phyloP scores from a whole-genome alignment of 37 sponge, comb jelly and placozoan genomes.

The Spongia lamella region DNA sequence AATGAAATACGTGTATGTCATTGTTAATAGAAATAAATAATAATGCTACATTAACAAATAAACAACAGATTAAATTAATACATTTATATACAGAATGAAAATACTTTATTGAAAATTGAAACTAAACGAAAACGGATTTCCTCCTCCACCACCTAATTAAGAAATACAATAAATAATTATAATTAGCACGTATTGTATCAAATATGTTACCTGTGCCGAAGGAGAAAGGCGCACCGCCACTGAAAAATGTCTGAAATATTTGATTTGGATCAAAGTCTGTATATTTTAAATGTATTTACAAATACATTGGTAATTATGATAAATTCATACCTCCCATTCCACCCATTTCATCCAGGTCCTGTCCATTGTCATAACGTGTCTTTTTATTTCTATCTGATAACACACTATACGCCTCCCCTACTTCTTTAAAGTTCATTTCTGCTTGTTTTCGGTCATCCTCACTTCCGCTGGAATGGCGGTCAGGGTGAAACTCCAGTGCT shows the following conservation, averaged over 20 bases:
- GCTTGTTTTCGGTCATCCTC: constrained; percentile 66
- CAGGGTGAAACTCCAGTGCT: constrained; percentile 94
- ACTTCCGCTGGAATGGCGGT: constrained; percentile 71
- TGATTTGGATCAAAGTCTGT: constrained; percentile 66
- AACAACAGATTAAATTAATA: no score
- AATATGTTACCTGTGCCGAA: constrained; percentile 20
- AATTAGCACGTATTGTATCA: no score
- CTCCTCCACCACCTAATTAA: constrained; percentile 19
- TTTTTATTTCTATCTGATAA: constrained; percentile 86
- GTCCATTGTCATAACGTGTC: constrained; percentile 88
- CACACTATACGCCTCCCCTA: constrained; percentile 91
- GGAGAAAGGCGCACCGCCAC: constrained; percentile 20
- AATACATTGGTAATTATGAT: not conserved
- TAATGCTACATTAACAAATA: no score
- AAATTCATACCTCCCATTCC: constrained; percentile 58
- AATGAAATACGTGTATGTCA: no score
- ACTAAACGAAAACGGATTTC: no score
- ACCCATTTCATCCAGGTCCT: constrained; percentile 88
- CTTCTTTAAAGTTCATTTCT: constrained; percentile 93
- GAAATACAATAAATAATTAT: constrained; percentile 1
- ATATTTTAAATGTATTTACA: not conserved
- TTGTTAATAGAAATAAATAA: no score
- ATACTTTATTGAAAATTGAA: no score
- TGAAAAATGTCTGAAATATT: constrained; percentile 72
- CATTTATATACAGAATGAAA: no score